These are phyloP conservation scores for Callipepla californica DNA, from an alignment of 2,113 vertebrate species.

Conservation along the genomic window DNA sequence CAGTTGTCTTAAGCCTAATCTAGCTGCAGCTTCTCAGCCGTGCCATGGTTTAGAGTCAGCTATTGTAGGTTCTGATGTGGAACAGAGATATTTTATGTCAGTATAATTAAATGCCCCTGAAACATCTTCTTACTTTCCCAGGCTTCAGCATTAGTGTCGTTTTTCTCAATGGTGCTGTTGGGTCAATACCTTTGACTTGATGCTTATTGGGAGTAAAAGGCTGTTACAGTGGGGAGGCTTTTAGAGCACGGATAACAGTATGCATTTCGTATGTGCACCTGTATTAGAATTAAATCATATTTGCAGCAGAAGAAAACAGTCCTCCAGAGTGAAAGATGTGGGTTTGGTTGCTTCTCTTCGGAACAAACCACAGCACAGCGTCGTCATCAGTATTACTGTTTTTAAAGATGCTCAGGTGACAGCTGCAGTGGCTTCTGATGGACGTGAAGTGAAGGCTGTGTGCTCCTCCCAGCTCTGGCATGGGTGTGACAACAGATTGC, in stretches of 20 bases:
- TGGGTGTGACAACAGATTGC: background rate
- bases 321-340: background rate
- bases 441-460: background rate
- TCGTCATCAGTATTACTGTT: background rate
- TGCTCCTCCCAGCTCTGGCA: background rate
- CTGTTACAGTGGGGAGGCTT: background rate
- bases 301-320: background rate
- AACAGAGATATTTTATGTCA: background rate
- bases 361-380: background rate
- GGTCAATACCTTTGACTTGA: background rate
- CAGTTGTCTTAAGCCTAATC: background rate
- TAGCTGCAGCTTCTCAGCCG: background rate
- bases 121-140: background rate
- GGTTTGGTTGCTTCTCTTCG: background rate
- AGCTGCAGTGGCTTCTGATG: background rate
- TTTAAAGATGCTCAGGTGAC: background rate
- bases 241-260: background rate
- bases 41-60: background rate
- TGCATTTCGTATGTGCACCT: too few relatives aligned
- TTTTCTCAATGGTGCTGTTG: background rate
- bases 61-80: background rate
- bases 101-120: background rate
- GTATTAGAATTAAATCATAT: background rate
- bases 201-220: background rate
- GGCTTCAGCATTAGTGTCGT: background rate